phyloP scores from a whole-genome alignment of 2,113 vertebrate genomes.

The Lamprologus callipterus region DNA sequence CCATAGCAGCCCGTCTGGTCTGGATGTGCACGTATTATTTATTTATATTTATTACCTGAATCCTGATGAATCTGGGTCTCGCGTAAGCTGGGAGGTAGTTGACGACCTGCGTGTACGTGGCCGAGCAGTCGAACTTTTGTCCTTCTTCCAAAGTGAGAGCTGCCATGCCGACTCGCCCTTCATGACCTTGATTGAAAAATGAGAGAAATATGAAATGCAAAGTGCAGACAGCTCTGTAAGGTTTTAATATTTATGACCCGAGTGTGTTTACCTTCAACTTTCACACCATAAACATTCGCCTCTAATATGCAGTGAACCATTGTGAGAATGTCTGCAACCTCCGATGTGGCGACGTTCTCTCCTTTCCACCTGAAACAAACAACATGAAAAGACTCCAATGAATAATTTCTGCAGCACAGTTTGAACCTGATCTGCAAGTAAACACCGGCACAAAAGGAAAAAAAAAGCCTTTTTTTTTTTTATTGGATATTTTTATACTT shows the following conservation, averaged over 20 bases:
- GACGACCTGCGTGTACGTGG: constrained; percentile 61
- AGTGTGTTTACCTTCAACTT: constrained; percentile 75
- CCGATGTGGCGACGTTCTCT: constrained; percentile 88
- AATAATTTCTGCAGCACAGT: not conserved
- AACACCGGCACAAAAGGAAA: not conserved
- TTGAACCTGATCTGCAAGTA: not conserved
- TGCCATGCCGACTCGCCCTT: constrained; percentile 86
- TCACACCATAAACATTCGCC: constrained; percentile 84
- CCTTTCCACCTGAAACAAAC: constrained; percentile 83
- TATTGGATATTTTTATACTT: not conserved
- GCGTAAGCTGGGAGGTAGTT: constrained; percentile 79
- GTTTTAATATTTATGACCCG: not conserved
- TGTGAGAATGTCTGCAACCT: constrained; percentile 76
- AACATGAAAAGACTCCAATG: not conserved
- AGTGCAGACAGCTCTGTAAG: not conserved
- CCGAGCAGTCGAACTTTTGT: constrained; percentile 65
- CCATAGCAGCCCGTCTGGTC: not conserved
- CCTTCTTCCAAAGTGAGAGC: constrained; percentile 73
- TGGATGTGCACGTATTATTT: not conserved
- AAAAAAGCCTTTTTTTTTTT: not conserved
- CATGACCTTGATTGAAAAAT: constrained; percentile 69
- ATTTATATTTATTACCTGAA: constrained; percentile 71
- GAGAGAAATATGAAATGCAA: not conserved
- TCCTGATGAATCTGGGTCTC: constrained; percentile 76
- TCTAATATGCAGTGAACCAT: constrained; percentile 73